phyloP scores from a whole-genome alignment of 1,140 invertebrate genomes.

The Drosophila sproati region DNA sequence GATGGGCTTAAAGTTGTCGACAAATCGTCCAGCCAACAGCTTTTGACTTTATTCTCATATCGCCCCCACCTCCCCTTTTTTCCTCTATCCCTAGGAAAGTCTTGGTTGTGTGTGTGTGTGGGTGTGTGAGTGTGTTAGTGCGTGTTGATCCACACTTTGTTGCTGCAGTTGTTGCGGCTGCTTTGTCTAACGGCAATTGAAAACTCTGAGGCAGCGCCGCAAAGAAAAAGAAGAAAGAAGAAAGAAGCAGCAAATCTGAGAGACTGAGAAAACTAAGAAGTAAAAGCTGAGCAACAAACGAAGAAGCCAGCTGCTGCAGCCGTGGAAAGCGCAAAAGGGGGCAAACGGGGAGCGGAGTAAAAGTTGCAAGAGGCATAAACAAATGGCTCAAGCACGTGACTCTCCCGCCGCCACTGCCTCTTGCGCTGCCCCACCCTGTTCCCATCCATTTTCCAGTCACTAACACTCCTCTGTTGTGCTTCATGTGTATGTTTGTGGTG shows the following conservation, averaged over 20 bases:
- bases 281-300: constrained; percentile 45
- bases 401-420: neutral
- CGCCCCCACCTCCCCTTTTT: neutral
- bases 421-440: neutral
- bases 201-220: constrained; percentile 36
- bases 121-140: neutral
- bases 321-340: neutral
- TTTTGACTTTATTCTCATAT: constrained; percentile 27
- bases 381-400: constrained; percentile 67
- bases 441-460: neutral
- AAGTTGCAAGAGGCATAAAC: constrained; percentile 60
- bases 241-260: constrained; percentile 17
- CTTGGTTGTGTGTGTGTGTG: no score
- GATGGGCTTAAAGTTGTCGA: constrained; percentile 28
- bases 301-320: constrained; percentile 7
- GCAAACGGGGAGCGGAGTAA: constrained; percentile 20
- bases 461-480: neutral
- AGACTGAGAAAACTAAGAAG: constrained; percentile 32
- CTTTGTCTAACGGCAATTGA: constrained; percentile 66
- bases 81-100: neutral
- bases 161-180: constrained; percentile 51
- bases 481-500: neutral
- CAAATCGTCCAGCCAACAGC: constrained; percentile 12
- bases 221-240: neutral
- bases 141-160: constrained; percentile 38